Conservation (phyloP, 2,888 invertebrate species). For the Netelia fuscicornis region DNA sequence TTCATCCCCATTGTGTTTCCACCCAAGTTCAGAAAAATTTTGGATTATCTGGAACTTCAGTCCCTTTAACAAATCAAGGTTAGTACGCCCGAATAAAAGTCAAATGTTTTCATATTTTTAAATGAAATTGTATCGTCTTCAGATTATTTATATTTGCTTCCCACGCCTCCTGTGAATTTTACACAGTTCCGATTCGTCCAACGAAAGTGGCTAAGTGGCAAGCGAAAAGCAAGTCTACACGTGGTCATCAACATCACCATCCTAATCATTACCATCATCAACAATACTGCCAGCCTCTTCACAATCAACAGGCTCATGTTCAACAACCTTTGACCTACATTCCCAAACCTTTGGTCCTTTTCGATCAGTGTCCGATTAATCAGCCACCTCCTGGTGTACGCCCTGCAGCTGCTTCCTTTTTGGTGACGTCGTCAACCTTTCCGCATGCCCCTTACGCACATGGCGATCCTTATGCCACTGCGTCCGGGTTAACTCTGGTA, state of each 20-base stretch:
- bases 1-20: constrained; percentile 78
- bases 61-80: constrained; percentile 76
- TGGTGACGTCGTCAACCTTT: constrained; percentile 77
- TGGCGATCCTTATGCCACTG: constrained; percentile 75
- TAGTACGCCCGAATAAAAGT: not conserved
- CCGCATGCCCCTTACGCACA: constrained; percentile 73
- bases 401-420: constrained; percentile 73
- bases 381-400: constrained; percentile 64
- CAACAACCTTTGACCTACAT: constrained; percentile 72
- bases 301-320: constrained; percentile 56
- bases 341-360: constrained; percentile 76
- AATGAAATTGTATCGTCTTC: not conserved
- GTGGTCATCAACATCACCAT: constrained; percentile 72
- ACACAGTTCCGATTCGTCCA: constrained; percentile 60
- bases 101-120: not conserved
- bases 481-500: constrained; percentile 73
- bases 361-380: constrained; percentile 74
- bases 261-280: constrained; percentile 69
- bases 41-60: constrained; percentile 68
- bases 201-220: constrained; percentile 78
- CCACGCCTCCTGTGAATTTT: not conserved
- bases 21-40: constrained; percentile 74
- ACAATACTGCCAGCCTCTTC: constrained; percentile 68
- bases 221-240: constrained; percentile 75
- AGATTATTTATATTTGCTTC: not conserved